Evolutionary conservation across 2,113 vertebrate genomes (phyloP).

Genomic region (Pagrus major): DNA sequence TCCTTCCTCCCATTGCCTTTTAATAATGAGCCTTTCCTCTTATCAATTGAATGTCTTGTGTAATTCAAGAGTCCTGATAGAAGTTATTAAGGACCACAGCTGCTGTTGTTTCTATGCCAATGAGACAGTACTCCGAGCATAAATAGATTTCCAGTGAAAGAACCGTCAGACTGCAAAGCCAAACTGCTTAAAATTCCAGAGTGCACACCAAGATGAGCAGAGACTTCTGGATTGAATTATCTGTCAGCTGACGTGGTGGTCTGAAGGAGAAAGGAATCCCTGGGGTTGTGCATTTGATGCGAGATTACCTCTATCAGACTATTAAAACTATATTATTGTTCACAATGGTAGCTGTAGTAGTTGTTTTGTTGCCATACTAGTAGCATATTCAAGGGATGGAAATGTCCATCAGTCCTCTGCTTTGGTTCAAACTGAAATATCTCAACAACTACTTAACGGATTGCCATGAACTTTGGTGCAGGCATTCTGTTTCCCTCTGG

Average conservation of each 20-base stretch:
- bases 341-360: not conserved
- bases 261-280: not conserved
- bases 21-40: not conserved
- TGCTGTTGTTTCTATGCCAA: constrained; percentile 26
- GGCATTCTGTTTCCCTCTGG: not conserved
- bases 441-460: not conserved
- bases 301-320: not conserved
- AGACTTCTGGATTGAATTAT: not conserved
- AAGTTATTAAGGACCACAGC: not conserved
- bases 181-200: constrained; percentile 42
- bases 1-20: not conserved
- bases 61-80: not conserved
- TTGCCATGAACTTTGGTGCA: not conserved
- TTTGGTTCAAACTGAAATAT: not conserved
- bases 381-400: not conserved
- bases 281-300: not conserved
- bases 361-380: not conserved
- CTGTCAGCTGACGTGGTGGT: constrained; percentile 12
- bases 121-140: not conserved
- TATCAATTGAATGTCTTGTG: not conserved
- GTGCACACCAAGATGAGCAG: constrained; percentile 6
- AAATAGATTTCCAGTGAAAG: constrained; percentile 44
- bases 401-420: not conserved
- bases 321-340: not conserved
- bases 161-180: not conserved